Evolutionary conservation across 2,888 invertebrate genomes (phyloP).

Genomic region (Lagria hirta): DNA sequence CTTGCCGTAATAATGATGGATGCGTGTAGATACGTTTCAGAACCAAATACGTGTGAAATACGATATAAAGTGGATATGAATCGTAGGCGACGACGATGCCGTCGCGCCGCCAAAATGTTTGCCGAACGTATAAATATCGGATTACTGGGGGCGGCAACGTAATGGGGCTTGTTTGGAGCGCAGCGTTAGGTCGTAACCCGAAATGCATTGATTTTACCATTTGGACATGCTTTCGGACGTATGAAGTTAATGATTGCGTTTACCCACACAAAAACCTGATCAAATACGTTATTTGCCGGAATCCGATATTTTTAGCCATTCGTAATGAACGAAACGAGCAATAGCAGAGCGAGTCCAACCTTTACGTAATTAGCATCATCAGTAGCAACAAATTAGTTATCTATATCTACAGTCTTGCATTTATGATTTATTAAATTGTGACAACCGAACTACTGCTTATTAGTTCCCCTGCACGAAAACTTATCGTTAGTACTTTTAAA

Average conservation of each 20-base stretch:
- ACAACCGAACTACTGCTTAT: too few relatives aligned
- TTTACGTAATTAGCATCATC: too few relatives aligned
- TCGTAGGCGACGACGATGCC: slow-evolving; percentile 26
- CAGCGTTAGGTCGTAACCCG: slow-evolving; percentile 17
- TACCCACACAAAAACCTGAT: too few relatives aligned
- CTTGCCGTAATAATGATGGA: slow-evolving; percentile 27
- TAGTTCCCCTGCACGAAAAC: too few relatives aligned
- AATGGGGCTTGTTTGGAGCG: slow-evolving; percentile 38
- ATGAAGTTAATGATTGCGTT: slow-evolving; percentile 24
- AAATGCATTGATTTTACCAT: slow-evolving; percentile 26
- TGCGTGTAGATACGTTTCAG: slow-evolving; percentile 16
- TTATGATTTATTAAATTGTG: too few relatives aligned
- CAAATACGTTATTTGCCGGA: too few relatives aligned
- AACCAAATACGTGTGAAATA: slow-evolving; percentile 30
- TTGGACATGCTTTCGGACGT: slow-evolving; percentile 24
- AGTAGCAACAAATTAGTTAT: too few relatives aligned
- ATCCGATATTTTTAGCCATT: too few relatives aligned
- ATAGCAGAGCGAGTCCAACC: too few relatives aligned
- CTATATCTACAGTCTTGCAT: too few relatives aligned
- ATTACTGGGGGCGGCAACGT: slow-evolving; percentile 41
- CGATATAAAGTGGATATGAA: slow-evolving; percentile 26
- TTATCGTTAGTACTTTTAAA: too few relatives aligned
- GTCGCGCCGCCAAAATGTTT: slow-evolving; percentile 33
- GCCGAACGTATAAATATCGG: slow-evolving; percentile 36
- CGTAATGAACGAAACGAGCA: too few relatives aligned